A percentile compares a stretch with the other conserved stretches of the same genome.
These are phyloP conservation scores for Lethocerus indicus DNA, from an alignment of 1,140 invertebrate genomes.

Conservation along the genomic window DNA sequence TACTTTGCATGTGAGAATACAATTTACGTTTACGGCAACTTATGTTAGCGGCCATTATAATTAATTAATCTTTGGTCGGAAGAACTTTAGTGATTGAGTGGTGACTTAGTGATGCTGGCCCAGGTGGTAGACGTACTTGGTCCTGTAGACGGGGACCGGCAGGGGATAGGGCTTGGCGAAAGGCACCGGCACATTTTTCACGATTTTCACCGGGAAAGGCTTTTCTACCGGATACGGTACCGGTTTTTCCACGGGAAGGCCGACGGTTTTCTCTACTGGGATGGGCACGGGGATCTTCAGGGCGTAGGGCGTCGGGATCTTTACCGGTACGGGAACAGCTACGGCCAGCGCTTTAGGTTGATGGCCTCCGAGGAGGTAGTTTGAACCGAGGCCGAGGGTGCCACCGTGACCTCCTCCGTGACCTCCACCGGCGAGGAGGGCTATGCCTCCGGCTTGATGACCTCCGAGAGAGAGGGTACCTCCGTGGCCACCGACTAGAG, in stretches of 20 bases:
- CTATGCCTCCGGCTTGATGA: conserved; percentile 7
- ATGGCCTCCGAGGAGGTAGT: background rate
- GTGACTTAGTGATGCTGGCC: conserved; percentile 10
- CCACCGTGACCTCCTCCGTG: background rate
- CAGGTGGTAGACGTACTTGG: conserved; percentile 17
- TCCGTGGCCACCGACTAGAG: background rate
- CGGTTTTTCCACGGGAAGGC: conserved; percentile 18
- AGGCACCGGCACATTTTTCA: conserved; percentile 18
- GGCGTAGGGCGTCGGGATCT: conserved; percentile 14
- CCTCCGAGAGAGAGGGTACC: background rate
- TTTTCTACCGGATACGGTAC: conserved; percentile 19
- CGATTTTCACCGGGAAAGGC: conserved; percentile 18
- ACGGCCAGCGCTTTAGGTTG: conserved; percentile 4
- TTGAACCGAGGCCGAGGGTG: background rate
- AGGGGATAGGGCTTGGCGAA: conserved; percentile 18
- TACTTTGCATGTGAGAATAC: too few relatives aligned
- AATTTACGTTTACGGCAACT: too few relatives aligned
- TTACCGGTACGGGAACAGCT: conserved; percentile 16
- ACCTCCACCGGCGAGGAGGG: background rate
- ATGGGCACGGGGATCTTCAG: conserved; percentile 14
- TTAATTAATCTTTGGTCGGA: too few relatives aligned
- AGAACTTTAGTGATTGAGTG: too few relatives aligned
- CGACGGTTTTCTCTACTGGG: conserved; percentile 16
- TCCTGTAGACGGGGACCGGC: conserved; percentile 19
- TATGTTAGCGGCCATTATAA: too few relatives aligned